Evolutionary conservation across 1,140 invertebrate species (phyloP).

Genomic region (Formica exsecta): DNA sequence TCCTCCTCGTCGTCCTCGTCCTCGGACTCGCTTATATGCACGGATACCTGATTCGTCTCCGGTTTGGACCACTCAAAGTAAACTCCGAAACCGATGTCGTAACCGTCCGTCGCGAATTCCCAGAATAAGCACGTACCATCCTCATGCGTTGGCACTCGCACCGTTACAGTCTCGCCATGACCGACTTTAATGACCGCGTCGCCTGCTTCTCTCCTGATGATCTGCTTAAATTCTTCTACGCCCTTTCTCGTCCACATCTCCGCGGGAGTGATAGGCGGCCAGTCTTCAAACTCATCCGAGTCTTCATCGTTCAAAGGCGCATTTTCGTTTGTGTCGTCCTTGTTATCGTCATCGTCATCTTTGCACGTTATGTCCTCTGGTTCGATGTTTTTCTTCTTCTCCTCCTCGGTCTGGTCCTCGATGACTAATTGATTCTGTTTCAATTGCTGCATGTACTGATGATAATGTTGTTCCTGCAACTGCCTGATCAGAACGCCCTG

Average conservation of each 20-base stretch:
- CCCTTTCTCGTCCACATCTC: conserved; percentile 98
- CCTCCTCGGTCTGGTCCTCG: conserved; percentile 86
- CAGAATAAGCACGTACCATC: conserved; percentile 98
- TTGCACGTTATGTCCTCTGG: conserved; percentile 60
- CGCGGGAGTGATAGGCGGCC: conserved; percentile 90
- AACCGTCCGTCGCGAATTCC: conserved; percentile 99
- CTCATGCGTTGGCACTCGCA: conserved; percentile 98
- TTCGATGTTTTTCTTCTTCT: conserved; percentile 45
- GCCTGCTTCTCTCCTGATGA: conserved; percentile 94
- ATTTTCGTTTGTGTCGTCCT: conserved; percentile 42
- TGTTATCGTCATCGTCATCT: conserved; percentile 63
- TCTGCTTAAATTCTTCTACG: conserved; percentile 96
- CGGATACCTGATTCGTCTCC: conserved; percentile 93
- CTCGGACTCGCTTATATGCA: conserved; percentile 96
- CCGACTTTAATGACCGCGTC: conserved; percentile 98
- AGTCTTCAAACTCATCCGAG: conserved; percentile 84
- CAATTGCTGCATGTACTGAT: conserved; percentile 98
- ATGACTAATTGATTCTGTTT: conserved; percentile 89
- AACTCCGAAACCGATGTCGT: conserved; percentile 99
- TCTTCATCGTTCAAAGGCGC: conserved; percentile 77
- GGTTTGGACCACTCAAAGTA: conserved; percentile 99
- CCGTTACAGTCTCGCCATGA: conserved; percentile 98
- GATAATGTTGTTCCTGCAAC: conserved; percentile 98
- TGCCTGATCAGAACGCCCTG: conserved; percentile 97
- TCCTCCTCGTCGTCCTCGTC: conserved; percentile 95